Conservation (phyloP, 1,140 invertebrate genomes). For the Papilio machaon region DNA sequence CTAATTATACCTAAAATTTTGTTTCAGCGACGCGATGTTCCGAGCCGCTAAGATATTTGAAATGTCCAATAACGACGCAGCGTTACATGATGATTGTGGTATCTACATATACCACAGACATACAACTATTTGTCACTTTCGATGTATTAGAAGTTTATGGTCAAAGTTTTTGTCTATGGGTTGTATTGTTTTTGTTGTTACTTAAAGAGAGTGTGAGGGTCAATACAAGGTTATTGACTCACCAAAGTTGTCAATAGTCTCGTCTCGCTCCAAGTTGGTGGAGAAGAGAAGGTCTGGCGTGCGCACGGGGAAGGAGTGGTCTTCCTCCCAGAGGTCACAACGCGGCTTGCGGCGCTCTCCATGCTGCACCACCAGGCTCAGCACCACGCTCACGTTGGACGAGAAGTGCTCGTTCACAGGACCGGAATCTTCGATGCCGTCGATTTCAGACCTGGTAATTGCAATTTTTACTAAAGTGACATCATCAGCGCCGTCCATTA, state of each 20-base stretch:
- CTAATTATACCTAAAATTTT: too few species aligned
- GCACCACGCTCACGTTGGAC: slow-evolving; percentile 86
- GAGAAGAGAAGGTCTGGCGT: slow-evolving; percentile 88
- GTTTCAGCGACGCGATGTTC: too few species aligned
- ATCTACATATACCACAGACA: too few species aligned
- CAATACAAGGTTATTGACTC: slow-evolving; percentile 40
- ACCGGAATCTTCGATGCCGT: slow-evolving; percentile 91
- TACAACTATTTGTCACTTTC: too few species aligned
- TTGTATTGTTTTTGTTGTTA: too few species aligned
- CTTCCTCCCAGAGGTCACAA: slow-evolving; percentile 89
- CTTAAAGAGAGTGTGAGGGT: too few species aligned
- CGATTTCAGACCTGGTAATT: slow-evolving; percentile 86
- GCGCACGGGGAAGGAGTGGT: slow-evolving; percentile 72
- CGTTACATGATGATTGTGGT: too few species aligned
- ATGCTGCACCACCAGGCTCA: slow-evolving; percentile 89
- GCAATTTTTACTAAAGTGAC: background rate
- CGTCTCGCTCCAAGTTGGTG: slow-evolving; percentile 91
- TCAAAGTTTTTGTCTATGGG: too few species aligned
- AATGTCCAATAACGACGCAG: too few species aligned
- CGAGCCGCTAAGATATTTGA: too few species aligned
- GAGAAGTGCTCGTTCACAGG: slow-evolving; percentile 90
- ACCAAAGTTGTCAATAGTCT: slow-evolving; percentile 91
- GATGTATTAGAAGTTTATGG: too few species aligned
- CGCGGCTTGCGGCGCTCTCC: slow-evolving; percentile 85
- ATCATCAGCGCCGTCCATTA: too few species aligned